Base-by-base conservation (phyloP, 2,888 invertebrate species). In the Sthenelais limicola region DNA sequence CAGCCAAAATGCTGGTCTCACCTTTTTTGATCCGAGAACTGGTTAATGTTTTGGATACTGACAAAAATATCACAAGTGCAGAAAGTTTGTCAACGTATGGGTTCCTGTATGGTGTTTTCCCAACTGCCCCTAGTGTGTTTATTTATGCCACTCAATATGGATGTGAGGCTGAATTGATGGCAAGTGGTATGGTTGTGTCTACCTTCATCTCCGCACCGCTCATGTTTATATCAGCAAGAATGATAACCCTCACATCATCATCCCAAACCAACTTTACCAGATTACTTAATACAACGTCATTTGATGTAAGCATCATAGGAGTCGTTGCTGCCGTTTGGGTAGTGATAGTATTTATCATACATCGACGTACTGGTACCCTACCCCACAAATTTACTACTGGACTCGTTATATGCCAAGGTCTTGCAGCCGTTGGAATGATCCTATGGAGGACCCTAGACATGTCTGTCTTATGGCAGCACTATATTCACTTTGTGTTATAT, bases 21-120 rank as follows among this genome's bases (percentile, higher is more conserved):
- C 97, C 98, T 0, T 89, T 97, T 54, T 91, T 97, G 1, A 94
- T 94, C 81, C 91, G 96, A 80, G 95, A 97, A 88, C 91, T 94
- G 26, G 93, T 96, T 0, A 93, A 93, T 82, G 89, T 94, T 3
- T 81, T 85, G 33, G 88, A 94, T 70, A 90, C 85, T 0, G 92
- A 93, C 83, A 90, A 91, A 21, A 92, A 93, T 24, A 32, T 2
- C n/a, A 94, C 94, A 80, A 94, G 94, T 0, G 90, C 92, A 12
- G 56, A 56, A 32, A 56, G 56, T 15, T 89, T 95, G 73, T 94
- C 95, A 78, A 96, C 95, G 49, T 97, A 94, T 86, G 97, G 95
- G 0, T 98, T 98, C 89, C 90, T 98, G 0, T 97, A 97, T 85
- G 97, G 98, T 71, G 97, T 97, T 0, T 94, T 98, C 87, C 98